Percentiles rank a stretch among this genome's conserved stretches.
Conservation (phyloP, 2,797 vertebrate genomes). For the Eulemur mongoz region DNA sequence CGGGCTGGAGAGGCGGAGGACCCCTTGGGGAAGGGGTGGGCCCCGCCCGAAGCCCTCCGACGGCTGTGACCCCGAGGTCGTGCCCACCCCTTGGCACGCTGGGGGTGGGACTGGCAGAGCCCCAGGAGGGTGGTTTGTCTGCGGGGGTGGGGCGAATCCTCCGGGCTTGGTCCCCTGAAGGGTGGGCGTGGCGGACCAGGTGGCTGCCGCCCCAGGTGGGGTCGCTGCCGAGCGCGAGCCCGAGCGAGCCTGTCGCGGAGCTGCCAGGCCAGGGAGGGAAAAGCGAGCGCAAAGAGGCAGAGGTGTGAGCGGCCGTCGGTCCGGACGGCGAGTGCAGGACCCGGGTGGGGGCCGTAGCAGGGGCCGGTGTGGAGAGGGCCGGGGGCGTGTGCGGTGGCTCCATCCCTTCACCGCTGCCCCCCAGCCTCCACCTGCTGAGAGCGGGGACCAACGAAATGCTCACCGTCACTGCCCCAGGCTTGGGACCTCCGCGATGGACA, state of each 20-base stretch:
- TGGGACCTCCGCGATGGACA: rapidly evolving
- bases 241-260: background rate
- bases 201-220: background rate
- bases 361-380: rapidly evolving
- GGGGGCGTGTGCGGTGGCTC: background rate
- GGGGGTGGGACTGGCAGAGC: background rate
- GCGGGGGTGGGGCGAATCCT: background rate
- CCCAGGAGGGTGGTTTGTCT: too few species aligned
- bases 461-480: too few species aligned
- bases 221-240: background rate
- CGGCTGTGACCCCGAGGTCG: background rate
- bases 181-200: background rate
- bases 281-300: rapidly evolving
- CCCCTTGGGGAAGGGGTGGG: background rate
- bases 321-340: rapidly evolving
- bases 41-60: background rate
- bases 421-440: background rate
- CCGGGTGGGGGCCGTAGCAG: rapidly evolving
- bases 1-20: background rate
- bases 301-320: background rate
- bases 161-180: background rate
- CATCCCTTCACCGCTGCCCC: background rate
- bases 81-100: background rate
- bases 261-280: background rate
- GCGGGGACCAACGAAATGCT: background rate